A percentile compares a stretch with the other conserved stretches of the same genome.
These are phyloP conservation scores for Archips crataeganus DNA, from an alignment of 2,888 invertebrate genomes.

Conservation along the genomic window DNA sequence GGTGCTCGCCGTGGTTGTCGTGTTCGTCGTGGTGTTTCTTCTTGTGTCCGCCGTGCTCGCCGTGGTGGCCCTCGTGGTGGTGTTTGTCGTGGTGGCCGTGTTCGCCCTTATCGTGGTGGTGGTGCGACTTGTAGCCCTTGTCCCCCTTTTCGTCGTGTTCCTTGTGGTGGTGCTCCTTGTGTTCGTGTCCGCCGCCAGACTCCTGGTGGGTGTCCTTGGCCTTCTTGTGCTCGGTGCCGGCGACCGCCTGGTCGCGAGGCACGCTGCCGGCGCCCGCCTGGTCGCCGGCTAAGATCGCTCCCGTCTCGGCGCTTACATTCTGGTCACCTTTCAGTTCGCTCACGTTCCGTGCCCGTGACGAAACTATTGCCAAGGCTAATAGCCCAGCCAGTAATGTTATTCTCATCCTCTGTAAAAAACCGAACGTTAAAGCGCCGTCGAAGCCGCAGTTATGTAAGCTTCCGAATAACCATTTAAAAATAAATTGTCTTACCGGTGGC, in stretches of 20 bases:
- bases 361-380: constrained; percentile 62
- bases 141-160: constrained; percentile 91
- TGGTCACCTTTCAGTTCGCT: constrained; percentile 60
- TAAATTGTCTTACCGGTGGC: constrained; percentile 52
- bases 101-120: constrained; percentile 92
- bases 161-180: constrained; percentile 89
- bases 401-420: constrained; percentile 65
- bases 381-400: constrained; percentile 64
- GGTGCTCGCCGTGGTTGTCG: constrained; percentile 91
- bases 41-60: constrained; percentile 92
- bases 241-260: constrained; percentile 74
- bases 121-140: constrained; percentile 91
- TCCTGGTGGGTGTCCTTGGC: constrained; percentile 84
- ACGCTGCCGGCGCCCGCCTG: constrained; percentile 46
- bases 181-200: constrained; percentile 89
- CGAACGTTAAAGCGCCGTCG: constrained; percentile 23
- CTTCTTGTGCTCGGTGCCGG: constrained; percentile 81
- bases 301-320: constrained; percentile 51
- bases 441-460: constrained; percentile 23
- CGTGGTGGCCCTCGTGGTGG: constrained; percentile 91
- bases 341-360: constrained; percentile 68
- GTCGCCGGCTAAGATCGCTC: constrained; percentile 42
- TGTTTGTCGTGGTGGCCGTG: constrained; percentile 92
- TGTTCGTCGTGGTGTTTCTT: constrained; percentile 92
- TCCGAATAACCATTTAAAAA: constrained; percentile 43